Conservation (phyloP, 53 echinoderm and acorn worm species). For the Echinometra lucunter region DNA sequence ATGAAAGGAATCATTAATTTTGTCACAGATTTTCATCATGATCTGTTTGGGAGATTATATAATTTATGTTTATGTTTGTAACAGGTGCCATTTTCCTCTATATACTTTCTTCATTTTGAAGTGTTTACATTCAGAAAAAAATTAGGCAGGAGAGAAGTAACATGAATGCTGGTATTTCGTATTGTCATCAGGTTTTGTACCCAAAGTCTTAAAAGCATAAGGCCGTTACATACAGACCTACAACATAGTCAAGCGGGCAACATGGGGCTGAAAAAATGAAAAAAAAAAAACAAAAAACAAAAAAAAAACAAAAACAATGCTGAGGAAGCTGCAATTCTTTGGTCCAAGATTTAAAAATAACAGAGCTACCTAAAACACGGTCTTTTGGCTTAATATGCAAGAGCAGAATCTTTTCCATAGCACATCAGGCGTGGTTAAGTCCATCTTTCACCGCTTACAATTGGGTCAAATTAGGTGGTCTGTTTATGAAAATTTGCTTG, state of each 20-base stretch:
- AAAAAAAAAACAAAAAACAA: not conserved
- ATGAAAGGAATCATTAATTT: not conserved
- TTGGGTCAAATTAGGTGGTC: conserved; percentile 29
- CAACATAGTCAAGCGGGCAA: not conserved
- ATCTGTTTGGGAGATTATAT: not conserved
- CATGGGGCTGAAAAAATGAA: no score
- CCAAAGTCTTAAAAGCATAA: not conserved
- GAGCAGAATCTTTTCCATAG: not conserved
- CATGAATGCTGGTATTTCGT: not conserved
- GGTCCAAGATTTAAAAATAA: not conserved
- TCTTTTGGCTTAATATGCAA: not conserved
- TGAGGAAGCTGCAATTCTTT: not conserved
- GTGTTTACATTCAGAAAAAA: not conserved
- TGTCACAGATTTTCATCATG: not conserved
- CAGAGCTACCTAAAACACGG: not conserved
- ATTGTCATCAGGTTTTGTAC: not conserved
- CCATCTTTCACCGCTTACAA: not conserved
- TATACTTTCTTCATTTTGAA: not conserved
- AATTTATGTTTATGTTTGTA: not conserved
- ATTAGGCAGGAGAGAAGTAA: not conserved
- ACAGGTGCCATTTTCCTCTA: not conserved
- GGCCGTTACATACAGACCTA: not conserved
- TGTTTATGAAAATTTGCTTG: not conserved
- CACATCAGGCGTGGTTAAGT: not conserved
- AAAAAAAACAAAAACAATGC: not conserved